Conservation (phyloP, 2,888 invertebrate genomes). For the Fragum fragum region DNA sequence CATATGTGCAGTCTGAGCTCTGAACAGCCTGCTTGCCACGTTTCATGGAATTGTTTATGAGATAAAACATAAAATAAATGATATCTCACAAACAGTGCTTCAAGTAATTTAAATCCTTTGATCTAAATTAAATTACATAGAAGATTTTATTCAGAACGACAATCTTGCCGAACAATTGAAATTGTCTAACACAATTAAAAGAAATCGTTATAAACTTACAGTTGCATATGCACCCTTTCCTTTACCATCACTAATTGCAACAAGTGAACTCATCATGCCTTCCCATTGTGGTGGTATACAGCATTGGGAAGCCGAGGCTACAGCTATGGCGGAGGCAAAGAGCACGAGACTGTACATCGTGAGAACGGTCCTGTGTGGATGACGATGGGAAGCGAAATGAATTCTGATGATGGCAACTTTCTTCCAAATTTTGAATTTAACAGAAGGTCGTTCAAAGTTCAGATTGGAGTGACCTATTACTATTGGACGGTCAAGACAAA, state of each 20-base stretch:
- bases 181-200: no score
- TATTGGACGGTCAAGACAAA: neutral
- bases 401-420: neutral
- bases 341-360: conserved; percentile 36
- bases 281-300: conserved; percentile 62
- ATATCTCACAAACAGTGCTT: no score
- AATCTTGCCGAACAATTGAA: no score
- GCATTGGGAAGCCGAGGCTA: conserved; percentile 47
- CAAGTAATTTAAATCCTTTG: no score
- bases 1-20: no score
- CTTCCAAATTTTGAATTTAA: conserved; percentile 19
- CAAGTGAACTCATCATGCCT: conserved; percentile 29
- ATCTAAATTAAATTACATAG: no score
- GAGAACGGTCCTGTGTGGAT: conserved; percentile 23
- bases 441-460: neutral
- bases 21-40: no score
- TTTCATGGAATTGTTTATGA: no score
- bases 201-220: conserved; percentile 46
- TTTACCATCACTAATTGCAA: conserved; percentile 36
- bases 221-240: conserved; percentile 33
- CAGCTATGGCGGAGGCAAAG: conserved; percentile 35
- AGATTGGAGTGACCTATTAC: neutral
- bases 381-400: conserved; percentile 16
- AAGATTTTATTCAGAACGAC: no score
- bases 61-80: no score